These are phyloP conservation scores for Drosophila pullipes DNA, from an alignment of 2,888 invertebrate genomes.

Conservation along the genomic window DNA sequence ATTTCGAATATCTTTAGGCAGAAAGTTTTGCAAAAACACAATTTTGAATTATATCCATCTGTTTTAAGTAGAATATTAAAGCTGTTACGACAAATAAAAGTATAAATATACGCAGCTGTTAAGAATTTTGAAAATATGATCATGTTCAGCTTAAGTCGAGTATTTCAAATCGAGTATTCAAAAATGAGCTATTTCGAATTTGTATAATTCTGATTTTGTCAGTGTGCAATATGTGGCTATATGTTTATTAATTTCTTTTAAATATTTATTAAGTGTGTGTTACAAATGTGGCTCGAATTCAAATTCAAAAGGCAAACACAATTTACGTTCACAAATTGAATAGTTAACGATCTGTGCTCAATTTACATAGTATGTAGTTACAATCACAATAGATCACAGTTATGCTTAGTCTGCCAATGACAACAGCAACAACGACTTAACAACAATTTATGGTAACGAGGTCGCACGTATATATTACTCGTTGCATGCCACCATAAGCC, in stretches of 20 bases:
- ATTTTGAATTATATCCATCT: background rate
- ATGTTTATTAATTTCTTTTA: background rate
- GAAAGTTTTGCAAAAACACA: background rate
- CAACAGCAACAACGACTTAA: constrained; percentile 9
- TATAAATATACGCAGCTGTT: background rate
- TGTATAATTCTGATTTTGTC: background rate
- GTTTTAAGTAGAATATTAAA: background rate
- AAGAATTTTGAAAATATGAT: background rate
- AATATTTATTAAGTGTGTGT: background rate
- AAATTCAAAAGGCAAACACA: constrained; percentile 3
- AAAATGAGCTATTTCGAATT: background rate
- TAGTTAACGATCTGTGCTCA: constrained; percentile 14
- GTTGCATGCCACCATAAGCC: constrained; percentile 27
- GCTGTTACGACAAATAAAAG: background rate
- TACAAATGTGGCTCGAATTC: background rate
- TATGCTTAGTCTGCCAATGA: constrained; percentile 29
- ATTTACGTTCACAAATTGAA: constrained; percentile 14
- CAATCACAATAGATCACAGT: constrained; percentile 24
- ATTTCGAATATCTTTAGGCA: background rate
- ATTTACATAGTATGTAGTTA: constrained; percentile 14
- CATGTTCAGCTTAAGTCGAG: background rate
- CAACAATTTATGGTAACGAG: constrained; percentile 40
- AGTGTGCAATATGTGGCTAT: background rate
- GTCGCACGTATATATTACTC: constrained; percentile 43
- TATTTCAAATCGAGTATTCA: background rate